Conservation (phyloP, 2,888 invertebrate species). For the Thymelicus lineola region DNA sequence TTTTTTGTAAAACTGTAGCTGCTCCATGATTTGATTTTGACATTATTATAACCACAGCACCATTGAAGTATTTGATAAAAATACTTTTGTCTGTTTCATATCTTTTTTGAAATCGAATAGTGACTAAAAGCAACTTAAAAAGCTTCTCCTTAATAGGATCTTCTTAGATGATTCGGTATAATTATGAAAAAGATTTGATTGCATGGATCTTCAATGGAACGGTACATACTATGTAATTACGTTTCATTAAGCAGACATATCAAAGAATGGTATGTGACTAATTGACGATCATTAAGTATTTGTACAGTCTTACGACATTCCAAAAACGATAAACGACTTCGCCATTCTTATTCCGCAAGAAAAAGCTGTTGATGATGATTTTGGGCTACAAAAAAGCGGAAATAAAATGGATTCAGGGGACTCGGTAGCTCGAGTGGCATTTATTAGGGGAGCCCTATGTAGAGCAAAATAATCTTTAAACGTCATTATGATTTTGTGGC, state of each 20-base stretch:
- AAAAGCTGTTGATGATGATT: no score
- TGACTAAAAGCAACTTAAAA: neutral
- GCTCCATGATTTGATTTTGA: no score
- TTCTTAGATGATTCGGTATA: constrained; percentile 48
- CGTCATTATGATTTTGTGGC: no score
- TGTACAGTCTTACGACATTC: neutral
- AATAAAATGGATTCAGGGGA: no score
- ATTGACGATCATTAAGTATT: constrained; percentile 45
- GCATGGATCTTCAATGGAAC: constrained; percentile 44
- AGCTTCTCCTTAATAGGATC: constrained; percentile 50
- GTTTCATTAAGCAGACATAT: constrained; percentile 44
- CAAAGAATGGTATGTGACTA: constrained; percentile 44
- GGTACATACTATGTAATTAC: constrained; percentile 43
- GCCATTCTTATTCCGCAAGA: neutral
- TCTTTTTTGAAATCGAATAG: neutral
- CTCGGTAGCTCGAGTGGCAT: no score
- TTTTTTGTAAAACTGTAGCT: no score
- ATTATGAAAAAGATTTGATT: constrained; percentile 49
- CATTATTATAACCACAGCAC: no score
- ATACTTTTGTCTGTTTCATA: neutral
- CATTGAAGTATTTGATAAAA: neutral
- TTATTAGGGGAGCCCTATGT: no score
- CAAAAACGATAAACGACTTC: neutral
- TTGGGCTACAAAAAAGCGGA: no score
- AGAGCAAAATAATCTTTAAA: no score